Conservation (phyloP, 2,113 vertebrate genomes). For the Centropristis striata region DNA sequence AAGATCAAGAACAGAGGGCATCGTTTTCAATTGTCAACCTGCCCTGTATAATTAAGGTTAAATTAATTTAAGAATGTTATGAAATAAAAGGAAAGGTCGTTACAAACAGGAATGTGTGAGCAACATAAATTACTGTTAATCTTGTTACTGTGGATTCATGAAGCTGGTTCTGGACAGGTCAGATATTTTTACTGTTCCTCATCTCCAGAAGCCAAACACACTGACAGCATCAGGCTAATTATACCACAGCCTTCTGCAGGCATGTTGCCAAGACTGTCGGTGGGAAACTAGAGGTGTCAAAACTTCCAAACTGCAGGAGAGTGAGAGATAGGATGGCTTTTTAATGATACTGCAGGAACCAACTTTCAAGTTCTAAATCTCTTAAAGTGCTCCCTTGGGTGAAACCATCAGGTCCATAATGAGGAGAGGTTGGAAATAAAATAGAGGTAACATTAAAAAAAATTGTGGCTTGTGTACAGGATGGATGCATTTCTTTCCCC, state of each 20-base stretch:
- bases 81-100: not conserved
- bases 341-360: slow-evolving; percentile 12
- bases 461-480: slow-evolving; percentile 16
- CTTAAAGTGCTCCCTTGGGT: slow-evolving; percentile 19
- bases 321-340: not conserved
- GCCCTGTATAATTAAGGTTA: not conserved
- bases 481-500: slow-evolving; percentile 9
- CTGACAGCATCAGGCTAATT: slow-evolving; percentile 57
- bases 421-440: slow-evolving; percentile 22
- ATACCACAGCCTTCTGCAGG: slow-evolving; percentile 41
- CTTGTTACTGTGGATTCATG: slow-evolving; percentile 39
- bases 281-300: slow-evolving; percentile 42
- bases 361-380: slow-evolving; percentile 26
- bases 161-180: slow-evolving; percentile 42
- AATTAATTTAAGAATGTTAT: not conserved
- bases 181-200: slow-evolving; percentile 9
- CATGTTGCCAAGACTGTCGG: slow-evolving; percentile 10
- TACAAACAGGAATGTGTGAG: not conserved
- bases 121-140: not conserved
- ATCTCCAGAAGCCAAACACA: slow-evolving; percentile 13
- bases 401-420: slow-evolving; percentile 21
- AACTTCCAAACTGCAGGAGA: slow-evolving; percentile 2
- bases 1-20: not conserved
- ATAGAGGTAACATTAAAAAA: slow-evolving; percentile 2
- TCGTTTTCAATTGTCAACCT: not conserved